Evolutionary conservation across 1,140 invertebrate genomes (phyloP).

Genomic region (Drosophila dunni): DNA sequence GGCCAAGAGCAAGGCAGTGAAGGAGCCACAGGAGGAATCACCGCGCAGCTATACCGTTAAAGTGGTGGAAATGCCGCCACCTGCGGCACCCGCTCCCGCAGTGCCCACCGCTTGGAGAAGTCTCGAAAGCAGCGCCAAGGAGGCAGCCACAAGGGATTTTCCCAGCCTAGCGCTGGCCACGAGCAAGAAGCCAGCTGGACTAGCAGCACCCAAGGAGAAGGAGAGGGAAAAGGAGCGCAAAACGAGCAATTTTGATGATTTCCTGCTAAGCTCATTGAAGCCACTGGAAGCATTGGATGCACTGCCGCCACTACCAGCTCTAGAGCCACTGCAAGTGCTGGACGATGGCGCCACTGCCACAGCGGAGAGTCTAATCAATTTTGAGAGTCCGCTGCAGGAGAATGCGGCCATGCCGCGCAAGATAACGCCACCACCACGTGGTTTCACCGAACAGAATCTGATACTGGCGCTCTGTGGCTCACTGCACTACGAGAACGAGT

Average conservation of each 20-base stretch:
- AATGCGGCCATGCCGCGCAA: conserved; percentile 49
- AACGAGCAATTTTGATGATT: conserved; percentile 61
- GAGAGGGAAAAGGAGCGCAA: conserved; percentile 6
- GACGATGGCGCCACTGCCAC: conserved; percentile 5
- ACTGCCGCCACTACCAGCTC: conserved; percentile 68
- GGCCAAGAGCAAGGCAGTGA: background rate
- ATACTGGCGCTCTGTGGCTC: conserved; percentile 80
- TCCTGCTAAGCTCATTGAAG: conserved; percentile 48
- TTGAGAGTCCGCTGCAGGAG: conserved; percentile 79
- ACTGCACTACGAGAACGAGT: conserved; percentile 76
- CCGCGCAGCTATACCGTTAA: conserved; percentile 23
- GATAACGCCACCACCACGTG: conserved; percentile 67
- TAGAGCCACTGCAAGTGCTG: conserved; percentile 65
- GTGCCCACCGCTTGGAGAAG: conserved; percentile 19
- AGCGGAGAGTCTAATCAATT: conserved; percentile 74
- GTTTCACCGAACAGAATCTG: conserved; percentile 73
- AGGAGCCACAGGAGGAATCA: background rate
- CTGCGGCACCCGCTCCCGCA: background rate
- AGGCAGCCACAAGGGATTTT: background rate
- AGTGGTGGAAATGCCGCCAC: conserved; percentile 18
- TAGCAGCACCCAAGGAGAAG: background rate
- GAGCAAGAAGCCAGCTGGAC: conserved; percentile 9
- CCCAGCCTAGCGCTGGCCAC: conserved; percentile 21
- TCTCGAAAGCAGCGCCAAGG: conserved; percentile 4
- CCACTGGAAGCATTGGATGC: conserved; percentile 52